Evolutionary conservation across 2,113 vertebrate genomes (phyloP).

Genomic region (Charadrius vociferus): DNA sequence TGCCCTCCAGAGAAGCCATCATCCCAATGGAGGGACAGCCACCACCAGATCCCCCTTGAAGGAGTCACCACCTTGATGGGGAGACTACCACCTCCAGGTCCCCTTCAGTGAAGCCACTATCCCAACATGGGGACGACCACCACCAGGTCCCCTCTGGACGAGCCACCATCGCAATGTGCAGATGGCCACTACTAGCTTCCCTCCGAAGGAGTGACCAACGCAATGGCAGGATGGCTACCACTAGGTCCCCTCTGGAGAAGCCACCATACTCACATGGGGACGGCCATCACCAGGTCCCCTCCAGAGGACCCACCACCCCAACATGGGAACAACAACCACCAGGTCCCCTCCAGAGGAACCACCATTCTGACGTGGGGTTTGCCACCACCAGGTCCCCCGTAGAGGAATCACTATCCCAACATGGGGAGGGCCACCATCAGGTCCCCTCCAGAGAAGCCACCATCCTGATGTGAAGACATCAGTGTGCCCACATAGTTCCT

Average conservation of each 20-base stretch:
- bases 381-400: neutral
- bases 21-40: rapidly evolving
- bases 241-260: neutral
- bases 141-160: neutral
- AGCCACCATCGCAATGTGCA: neutral
- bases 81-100: neutral
- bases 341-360: neutral
- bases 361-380: neutral
- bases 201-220: rapidly evolving
- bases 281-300: neutral
- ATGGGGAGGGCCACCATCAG: neutral
- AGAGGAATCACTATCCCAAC: neutral
- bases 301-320: neutral
- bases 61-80: neutral
- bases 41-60: neutral
- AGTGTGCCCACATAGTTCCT: neutral
- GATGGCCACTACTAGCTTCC: neutral
- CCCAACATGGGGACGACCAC: rapidly evolving
- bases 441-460: neutral
- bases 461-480: neutral
- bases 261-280: neutral
- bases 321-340: neutral
- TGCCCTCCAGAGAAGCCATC: neutral
- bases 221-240: rapidly evolving
- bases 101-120: neutral